Base-by-base conservation (phyloP, 2,888 invertebrate species). In the Drosophila fungiperda region DNA sequence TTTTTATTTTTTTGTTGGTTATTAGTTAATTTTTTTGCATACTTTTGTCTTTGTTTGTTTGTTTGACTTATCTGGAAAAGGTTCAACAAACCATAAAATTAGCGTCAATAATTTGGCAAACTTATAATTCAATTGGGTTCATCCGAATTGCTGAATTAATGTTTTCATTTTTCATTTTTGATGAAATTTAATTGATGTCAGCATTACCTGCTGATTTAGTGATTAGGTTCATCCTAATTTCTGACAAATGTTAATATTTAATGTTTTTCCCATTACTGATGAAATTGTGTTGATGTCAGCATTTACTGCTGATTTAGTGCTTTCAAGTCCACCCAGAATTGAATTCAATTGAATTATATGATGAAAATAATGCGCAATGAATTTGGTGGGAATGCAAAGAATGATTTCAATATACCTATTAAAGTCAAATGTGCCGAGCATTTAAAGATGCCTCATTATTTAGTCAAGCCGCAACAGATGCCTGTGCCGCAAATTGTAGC, bases 31-130 rank as follows among this genome's bases (percentile, higher is more conserved):
- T 15, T 15, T 29, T 55, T 23, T 48, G 23, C 1, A 58, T 38
- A 49, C 35, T 52, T 62, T 49, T 23, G 7, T 12, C 7, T 12
- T 20, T 40, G 29, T 8, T 54, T 53, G n/a, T 35, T 45, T 38
- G 38, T 61, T 61, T 54, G 9, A 49, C 66, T 42, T 26, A 11
- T 59, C 59, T 64, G 59, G 36, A 36, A 70, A 49, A 76, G 69
- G 89, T 85, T 85, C 89, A 87, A 84, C 64, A 84, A 89, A 87
- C 89, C 76, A 71, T 48, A 15, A 33, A 49, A 50, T n/a, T 48
- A 57, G 26, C 42, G 49, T 72, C 40, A 57, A 58, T 59, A 59
- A 65, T 55, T 59, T 54, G 54, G 40, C 67, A 50, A 68, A 61
- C 65, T 52, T 61, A 54, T 45, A 36, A 50, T 60, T 69, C 9